Base-by-base conservation (phyloP, 1,140 invertebrate species). In the Teleogryllus occipitalis region DNA sequence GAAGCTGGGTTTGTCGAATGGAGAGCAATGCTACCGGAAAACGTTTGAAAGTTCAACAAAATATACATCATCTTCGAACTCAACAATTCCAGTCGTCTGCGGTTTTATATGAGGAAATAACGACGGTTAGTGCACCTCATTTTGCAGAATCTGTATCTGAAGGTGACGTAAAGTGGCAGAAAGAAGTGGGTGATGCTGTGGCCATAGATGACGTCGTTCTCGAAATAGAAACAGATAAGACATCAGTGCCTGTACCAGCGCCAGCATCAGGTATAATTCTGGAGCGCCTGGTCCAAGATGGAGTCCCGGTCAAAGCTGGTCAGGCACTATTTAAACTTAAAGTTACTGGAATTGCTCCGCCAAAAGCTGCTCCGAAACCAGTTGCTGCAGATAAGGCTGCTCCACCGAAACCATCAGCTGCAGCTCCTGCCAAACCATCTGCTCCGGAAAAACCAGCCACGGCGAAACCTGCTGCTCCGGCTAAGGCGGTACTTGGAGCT, bases 211-310 rank as follows among this genome's bases (percentile, higher is more conserved):
- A 99, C 84, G 92, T 98, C 0, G 92, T 99, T 21, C 93, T 94
- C 84, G 97, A 99, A 90, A 97, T 99, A 82, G 98, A 99, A 91
- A 99, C 98, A 48, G 98, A 99, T 87, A 99, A 99, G 88, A 98
- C 97, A 7, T 94, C 97, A 10, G 92, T 98, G 81, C 94, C 95
- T 49, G 95, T 99, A 18, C 96, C 95, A 83, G 89, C 97, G 7
- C 97, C 97, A 4, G 91, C 89, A 46, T 86, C 92, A 82, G 98
- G 98, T 82, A 90, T 96, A 18, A 93, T 99, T 78, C 94, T 94
- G 84, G 95, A 96, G 85, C 85, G 96, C 74, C 91, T 95, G 75
- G 95, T 95, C 0, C 91, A 93, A 83, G 96, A 98, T 88, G 97
- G 97, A 15, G 90, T 93, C 8, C 97, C 96, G 3, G 97, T 99